Conservation (phyloP, 2,888 invertebrate genomes). For the Cryptops parisi region DNA sequence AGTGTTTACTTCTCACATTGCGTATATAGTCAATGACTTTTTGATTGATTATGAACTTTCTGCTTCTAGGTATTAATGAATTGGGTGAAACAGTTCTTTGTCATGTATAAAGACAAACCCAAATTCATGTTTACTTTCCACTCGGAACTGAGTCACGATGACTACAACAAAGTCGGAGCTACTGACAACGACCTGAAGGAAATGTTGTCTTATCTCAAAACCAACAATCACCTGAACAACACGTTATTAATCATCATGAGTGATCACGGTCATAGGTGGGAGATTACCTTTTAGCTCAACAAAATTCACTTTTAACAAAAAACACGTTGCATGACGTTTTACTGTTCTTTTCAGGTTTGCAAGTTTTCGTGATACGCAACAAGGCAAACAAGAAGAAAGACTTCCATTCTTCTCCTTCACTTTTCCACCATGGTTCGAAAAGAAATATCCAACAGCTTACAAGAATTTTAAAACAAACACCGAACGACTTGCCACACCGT, state of each 20-base stretch:
- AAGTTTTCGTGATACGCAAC: constrained; percentile 33
- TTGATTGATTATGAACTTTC: too few relatives aligned
- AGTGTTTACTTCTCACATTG: too few relatives aligned
- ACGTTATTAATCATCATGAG: constrained; percentile 79
- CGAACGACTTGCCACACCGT: constrained; percentile 61
- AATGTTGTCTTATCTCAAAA: constrained; percentile 43
- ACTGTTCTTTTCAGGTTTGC: constrained; percentile 32
- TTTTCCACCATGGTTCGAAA: constrained; percentile 55
- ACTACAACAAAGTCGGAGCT: constrained; percentile 59
- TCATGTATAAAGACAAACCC: constrained; percentile 49
- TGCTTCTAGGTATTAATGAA: constrained; percentile 39
- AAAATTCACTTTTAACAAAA: too few relatives aligned
- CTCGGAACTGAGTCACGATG: constrained; percentile 73
- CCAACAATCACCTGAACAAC: constrained; percentile 51
- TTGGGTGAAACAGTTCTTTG: constrained; percentile 40
- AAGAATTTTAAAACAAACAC: constrained; percentile 50
- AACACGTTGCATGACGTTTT: too few relatives aligned
- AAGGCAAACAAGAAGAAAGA: constrained; percentile 62
- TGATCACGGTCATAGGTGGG: constrained; percentile 75
- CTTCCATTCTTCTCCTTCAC: constrained; percentile 62
- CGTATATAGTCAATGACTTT: too few relatives aligned
- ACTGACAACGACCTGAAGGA: constrained; percentile 54
- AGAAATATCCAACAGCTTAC: constrained; percentile 45
- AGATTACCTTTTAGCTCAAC: neutral
- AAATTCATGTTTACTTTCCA: constrained; percentile 80